phyloP scores from a whole-genome alignment of 2,888 invertebrate genomes.

The Drosophila anomalata region DNA sequence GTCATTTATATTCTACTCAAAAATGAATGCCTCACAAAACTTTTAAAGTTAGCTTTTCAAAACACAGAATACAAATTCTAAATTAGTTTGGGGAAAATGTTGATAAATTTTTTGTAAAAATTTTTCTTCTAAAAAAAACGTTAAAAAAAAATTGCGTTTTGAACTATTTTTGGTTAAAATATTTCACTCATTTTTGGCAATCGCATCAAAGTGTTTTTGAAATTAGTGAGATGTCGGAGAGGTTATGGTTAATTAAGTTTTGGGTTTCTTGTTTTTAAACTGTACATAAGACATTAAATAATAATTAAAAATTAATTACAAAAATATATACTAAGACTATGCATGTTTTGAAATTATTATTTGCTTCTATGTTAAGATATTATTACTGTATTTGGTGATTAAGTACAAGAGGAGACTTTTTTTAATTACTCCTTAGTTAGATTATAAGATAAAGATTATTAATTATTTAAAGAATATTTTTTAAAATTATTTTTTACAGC shows the following conservation, averaged over 20 bases:
- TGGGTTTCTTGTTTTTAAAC: conserved; percentile 10
- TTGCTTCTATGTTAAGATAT: conserved; percentile 3
- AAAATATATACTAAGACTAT: neutral
- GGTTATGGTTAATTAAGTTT: conserved; percentile 7
- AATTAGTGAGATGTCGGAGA: conserved; percentile 22
- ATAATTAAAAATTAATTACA: neutral
- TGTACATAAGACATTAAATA: conserved; percentile 17
- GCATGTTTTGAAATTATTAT: neutral
- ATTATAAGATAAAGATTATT: too few species aligned
- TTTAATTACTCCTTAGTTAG: too few species aligned
- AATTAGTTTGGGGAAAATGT: neutral
- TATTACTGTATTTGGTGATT: neutral
- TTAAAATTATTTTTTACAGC: conserved; percentile 74
- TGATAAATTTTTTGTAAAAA: neutral
- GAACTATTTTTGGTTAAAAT: conserved; percentile 20
- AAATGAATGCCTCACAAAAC: conserved; percentile 33
- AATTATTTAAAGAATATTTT: neutral
- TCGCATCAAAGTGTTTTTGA: conserved; percentile 24
- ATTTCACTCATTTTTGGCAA: conserved; percentile 26
- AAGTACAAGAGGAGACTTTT: too few species aligned
- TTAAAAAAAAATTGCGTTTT: conserved; percentile 4
- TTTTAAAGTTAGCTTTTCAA: neutral
- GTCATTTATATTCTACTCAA: conserved; percentile 53
- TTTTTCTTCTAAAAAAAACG: neutral
- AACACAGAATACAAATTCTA: neutral